Percentiles rank a stretch among this genome's conserved stretches.
Conservation (phyloP, 2,797 vertebrate genomes). For the Falco cherrug region DNA sequence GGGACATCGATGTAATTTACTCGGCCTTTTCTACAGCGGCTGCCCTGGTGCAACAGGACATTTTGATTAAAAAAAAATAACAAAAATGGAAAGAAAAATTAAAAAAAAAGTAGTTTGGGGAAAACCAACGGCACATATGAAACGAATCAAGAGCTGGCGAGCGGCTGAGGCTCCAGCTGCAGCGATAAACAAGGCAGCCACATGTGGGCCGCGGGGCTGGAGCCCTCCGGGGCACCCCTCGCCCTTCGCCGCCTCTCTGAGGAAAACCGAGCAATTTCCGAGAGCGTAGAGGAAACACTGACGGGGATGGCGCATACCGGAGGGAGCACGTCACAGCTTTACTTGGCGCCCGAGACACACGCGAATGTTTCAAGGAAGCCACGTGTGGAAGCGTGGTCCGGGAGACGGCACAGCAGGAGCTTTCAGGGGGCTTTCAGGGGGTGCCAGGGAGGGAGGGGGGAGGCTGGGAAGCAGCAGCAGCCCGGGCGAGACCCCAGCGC, state of each 20-base stretch:
- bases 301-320: conserved; percentile 6
- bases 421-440: not conserved
- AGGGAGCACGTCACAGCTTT: conserved; percentile 44
- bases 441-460: not conserved
- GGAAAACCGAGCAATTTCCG: not conserved
- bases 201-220: not conserved
- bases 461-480: not conserved
- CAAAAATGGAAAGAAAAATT: not conserved
- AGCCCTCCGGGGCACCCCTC: conserved; percentile 10
- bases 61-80: not conserved
- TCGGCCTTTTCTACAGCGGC: not conserved
- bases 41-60: not conserved
- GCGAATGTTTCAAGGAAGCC: not conserved
- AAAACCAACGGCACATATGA: not conserved
- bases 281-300: conserved; percentile 36
- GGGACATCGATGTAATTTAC: not conserved
- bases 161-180: not conserved
- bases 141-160: conserved; percentile 5
- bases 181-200: conserved; percentile 6
- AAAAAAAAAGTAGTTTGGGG: not conserved
- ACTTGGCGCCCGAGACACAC: not conserved
- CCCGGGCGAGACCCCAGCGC: rapidly evolving
- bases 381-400: conserved; percentile 3
- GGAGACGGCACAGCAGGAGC: not conserved
- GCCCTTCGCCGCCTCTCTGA: not conserved